A percentile compares a stretch with the other conserved stretches of the same genome.
Conservation (phyloP, 2,113 vertebrate species). For the Pelusios castaneus region DNA sequence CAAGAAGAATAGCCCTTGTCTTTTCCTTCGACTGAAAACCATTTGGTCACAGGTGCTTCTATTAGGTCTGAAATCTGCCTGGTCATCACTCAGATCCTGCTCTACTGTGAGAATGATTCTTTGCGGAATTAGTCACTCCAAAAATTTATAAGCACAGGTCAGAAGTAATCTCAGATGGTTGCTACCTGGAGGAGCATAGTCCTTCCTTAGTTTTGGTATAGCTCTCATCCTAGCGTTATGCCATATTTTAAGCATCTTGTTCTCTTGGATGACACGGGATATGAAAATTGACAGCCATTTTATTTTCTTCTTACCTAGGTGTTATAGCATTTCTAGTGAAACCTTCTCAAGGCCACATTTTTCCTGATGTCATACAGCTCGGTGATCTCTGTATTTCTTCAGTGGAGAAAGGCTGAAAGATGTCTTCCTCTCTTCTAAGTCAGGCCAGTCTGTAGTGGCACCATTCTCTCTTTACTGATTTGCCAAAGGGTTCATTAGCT, state of each 20-base stretch:
- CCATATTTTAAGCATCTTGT: background rate
- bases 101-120: background rate
- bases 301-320: background rate
- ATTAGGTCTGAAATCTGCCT: background rate
- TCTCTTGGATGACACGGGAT: background rate
- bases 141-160: background rate
- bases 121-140: background rate
- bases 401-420: background rate
- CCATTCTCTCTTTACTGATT: too few relatives aligned
- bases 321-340: background rate
- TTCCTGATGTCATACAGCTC: background rate
- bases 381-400: background rate
- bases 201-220: background rate
- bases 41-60: background rate
- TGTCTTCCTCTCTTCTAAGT: background rate
- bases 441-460: too few relatives aligned
- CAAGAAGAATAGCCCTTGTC: background rate
- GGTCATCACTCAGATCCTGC: background rate
- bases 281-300: background rate
- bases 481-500: too few relatives aligned
- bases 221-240: background rate
- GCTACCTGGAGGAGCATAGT: too few relatives aligned
- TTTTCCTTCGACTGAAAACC: background rate
- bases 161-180: background rate
- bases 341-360: background rate